These are phyloP conservation scores for Leucania comma DNA, from an alignment of 2,888 invertebrate species.

Conservation along the genomic window DNA sequence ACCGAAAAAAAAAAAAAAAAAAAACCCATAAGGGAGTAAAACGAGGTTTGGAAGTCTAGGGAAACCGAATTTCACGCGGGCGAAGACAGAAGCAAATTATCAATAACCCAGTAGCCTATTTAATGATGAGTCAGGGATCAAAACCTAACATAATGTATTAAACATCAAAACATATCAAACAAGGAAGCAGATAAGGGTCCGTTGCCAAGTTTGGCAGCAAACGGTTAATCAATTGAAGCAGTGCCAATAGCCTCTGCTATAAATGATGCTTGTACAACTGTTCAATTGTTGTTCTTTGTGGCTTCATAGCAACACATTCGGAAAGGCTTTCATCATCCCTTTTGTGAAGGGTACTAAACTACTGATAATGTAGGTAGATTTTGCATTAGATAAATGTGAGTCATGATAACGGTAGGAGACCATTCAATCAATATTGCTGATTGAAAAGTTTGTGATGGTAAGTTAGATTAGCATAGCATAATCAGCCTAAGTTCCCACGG, in stretches of 20 bases:
- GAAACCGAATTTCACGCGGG: too few species aligned
- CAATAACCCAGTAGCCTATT: background rate
- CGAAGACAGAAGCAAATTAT: too few species aligned
- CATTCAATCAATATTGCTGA: too few species aligned
- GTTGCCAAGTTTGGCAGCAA: slow-evolving; percentile 48
- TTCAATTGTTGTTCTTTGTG: slow-evolving; percentile 22
- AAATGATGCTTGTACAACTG: slow-evolving; percentile 27
- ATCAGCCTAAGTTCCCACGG: too few species aligned
- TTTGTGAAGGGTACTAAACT: background rate
- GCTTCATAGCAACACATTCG: slow-evolving; percentile 26
- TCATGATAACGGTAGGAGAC: too few species aligned
- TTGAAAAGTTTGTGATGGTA: too few species aligned
- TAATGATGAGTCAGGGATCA: slow-evolving; percentile 1
- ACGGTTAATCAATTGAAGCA: slow-evolving; percentile 40
- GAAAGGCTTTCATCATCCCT: slow-evolving; percentile 3
- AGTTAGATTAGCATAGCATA: too few species aligned
- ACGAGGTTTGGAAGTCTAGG: too few species aligned
- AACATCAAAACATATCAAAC: slow-evolving; percentile 19
- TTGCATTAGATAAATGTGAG: background rate
- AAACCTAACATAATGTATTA: background rate
- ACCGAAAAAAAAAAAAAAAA: too few species aligned
- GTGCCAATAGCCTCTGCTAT: slow-evolving; percentile 46
- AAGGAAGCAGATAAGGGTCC: slow-evolving; percentile 42
- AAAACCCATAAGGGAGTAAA: too few species aligned
- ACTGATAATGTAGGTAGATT: background rate